Evolutionary conservation across 2,113 vertebrate genomes (phyloP).

Genomic region (Pogonocichla stellata): DNA sequence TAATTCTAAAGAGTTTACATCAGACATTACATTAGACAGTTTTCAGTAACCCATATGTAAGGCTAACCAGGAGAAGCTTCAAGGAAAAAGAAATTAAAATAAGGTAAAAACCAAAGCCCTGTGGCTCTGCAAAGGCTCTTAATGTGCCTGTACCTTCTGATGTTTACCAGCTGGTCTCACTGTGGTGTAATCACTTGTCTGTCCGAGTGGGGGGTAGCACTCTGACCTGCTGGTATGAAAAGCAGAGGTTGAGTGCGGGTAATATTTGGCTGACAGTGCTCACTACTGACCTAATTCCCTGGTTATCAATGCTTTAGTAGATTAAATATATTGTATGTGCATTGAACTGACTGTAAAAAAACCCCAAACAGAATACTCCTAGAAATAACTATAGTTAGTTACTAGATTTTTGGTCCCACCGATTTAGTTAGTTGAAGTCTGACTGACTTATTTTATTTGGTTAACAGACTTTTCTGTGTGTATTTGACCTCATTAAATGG

Average conservation of each 20-base stretch:
- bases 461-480: neutral
- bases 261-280: neutral
- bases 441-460: constrained; percentile 25
- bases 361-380: neutral
- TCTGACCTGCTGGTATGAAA: neutral
- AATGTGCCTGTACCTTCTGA: neutral
- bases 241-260: neutral
- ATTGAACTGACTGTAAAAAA: neutral
- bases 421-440: neutral
- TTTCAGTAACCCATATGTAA: neutral
- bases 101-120: neutral
- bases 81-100: neutral
- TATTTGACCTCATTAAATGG: constrained; percentile 38
- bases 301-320: neutral
- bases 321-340: neutral
- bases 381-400: neutral
- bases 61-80: neutral
- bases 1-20: neutral
- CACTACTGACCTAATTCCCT: neutral
- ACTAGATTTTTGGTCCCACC: neutral
- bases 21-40: neutral
- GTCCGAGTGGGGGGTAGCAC: neutral
- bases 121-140: neutral
- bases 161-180: neutral
- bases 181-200: neutral